Conservation (phyloP, 1,140 invertebrate species). For the Pachyrhynchus sulphureomaculatus region DNA sequence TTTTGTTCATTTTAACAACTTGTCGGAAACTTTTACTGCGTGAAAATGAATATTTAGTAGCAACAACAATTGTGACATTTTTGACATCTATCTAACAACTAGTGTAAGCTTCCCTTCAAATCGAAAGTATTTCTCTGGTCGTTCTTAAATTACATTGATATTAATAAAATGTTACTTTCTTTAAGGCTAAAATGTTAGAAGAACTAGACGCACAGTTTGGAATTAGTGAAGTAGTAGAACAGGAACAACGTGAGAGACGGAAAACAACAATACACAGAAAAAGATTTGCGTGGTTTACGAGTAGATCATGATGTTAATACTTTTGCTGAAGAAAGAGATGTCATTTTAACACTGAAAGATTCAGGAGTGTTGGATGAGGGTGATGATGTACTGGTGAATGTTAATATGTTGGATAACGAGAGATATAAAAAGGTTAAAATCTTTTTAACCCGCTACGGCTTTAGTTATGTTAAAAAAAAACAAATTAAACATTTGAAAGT, state of each 20-base stretch:
- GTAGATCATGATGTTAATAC: conserved; percentile 83
- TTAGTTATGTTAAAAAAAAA: too few relatives aligned
- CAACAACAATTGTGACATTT: too few relatives aligned
- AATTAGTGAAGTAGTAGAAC: conserved; percentile 77
- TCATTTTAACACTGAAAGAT: conserved; percentile 94
- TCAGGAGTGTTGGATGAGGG: conserved; percentile 86
- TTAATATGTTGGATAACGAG: conserved; percentile 94
- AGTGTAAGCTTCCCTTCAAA: too few relatives aligned
- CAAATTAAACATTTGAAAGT: too few relatives aligned
- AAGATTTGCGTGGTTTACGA: conserved; percentile 78
- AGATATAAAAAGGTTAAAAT: conserved; percentile 82
- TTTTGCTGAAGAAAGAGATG: conserved; percentile 80
- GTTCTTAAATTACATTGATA: too few relatives aligned
- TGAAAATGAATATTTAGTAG: too few relatives aligned
- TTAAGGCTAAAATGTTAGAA: conserved; percentile 85
- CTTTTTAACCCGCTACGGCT: too few relatives aligned
- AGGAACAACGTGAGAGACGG: conserved; percentile 69
- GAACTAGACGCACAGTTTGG: conserved; percentile 96
- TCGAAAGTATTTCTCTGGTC: too few relatives aligned
- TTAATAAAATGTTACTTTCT: too few relatives aligned
- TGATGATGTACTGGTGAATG: conserved; percentile 90
- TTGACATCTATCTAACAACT: too few relatives aligned
- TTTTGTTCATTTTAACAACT: too few relatives aligned
- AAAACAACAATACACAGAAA: conserved; percentile 64
- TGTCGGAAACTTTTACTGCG: too few relatives aligned